Evolutionary conservation across 1,140 invertebrate species (phyloP), one percentile per base, ranked within the genome.

Genomic region (Tenebrio molitor): DNA sequence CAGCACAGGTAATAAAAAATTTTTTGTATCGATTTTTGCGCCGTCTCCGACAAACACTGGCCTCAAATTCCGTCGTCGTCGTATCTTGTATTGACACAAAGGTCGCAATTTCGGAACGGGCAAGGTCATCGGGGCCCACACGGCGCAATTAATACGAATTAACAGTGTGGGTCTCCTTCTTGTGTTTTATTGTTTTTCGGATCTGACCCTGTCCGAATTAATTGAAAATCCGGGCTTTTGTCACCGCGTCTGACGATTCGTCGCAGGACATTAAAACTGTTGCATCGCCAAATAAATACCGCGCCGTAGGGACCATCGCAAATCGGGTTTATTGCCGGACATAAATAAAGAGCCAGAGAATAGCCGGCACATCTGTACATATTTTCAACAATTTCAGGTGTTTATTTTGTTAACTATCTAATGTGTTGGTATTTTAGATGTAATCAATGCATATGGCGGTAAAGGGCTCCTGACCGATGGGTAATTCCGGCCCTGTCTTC

Each of bases 1-100:
- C 95, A 97, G 86, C 95, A 97, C 90, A 95, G 95, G 95, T 97
- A 85, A 42, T 44, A n/a, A n/a, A n/a, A n/a, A n/a, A n/a, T n/a
- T n/a, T n/a, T n/a, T n/a, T n/a, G n/a, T n/a, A n/a, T n/a, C n/a
- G n/a, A n/a, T n/a, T n/a, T n/a, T n/a, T n/a, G n/a, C 34, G 6
- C 7, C 12, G 12, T 39, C 36, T 12, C 12, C 5, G n/a, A n/a
- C 12, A 39, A 39, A 39, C 10, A 10, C 4, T 33, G 29, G n/a
- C 36, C 36, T 39, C 36, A 3, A 39, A 7, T 3, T 39, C 12
- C 36, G 36, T 29, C 25, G 36, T 7, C 36, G 36, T n/a, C 36
- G 36, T n/a, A n/a, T n/a, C n/a, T n/a, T n/a, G n/a, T n/a, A n/a
- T n/a, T n/a, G n/a, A n/a, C n/a, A n/a, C n/a, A n/a, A n/a, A n/a